phyloP scores from a whole-genome alignment of 2,113 vertebrate genomes.

The Stigmatopora argus region DNA sequence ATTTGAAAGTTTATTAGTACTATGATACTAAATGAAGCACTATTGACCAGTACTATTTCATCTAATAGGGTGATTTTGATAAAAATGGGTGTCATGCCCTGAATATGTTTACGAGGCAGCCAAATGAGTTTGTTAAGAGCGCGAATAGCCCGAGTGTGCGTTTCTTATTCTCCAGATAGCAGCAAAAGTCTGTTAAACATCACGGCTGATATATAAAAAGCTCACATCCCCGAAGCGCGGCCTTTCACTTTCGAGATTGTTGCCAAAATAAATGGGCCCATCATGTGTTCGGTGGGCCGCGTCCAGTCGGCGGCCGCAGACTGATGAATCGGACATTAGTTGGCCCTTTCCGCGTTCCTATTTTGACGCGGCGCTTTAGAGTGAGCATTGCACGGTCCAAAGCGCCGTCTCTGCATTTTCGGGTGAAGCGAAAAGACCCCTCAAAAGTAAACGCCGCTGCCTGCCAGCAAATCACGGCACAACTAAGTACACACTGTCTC shows the following conservation, averaged over 20 bases:
- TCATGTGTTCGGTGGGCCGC: constrained; percentile 14
- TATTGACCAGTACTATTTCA: constrained; percentile 25
- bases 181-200: constrained; percentile 39
- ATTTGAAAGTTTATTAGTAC: not conserved
- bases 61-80: constrained; percentile 30
- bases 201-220: constrained; percentile 34
- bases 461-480: constrained; percentile 25
- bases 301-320: constrained; percentile 6
- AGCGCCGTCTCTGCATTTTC: constrained; percentile 33
- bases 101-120: constrained; percentile 21
- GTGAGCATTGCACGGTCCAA: constrained; percentile 11
- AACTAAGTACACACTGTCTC: constrained; percentile 18
- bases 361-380: constrained; percentile 9
- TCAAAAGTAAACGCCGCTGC: constrained; percentile 35
- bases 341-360: constrained; percentile 10
- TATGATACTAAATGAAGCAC: constrained; percentile 1
- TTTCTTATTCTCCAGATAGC: constrained; percentile 48
- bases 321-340: constrained; percentile 19
- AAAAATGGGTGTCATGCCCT: constrained; percentile 30
- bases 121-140: constrained; percentile 42
- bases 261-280: constrained; percentile 18
- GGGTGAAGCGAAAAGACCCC: constrained; percentile 19
- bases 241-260: constrained; percentile 13
- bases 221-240: constrained; percentile 32
- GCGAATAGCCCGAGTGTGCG: constrained; percentile 13